phyloP scores from a whole-genome alignment of 2,888 invertebrate genomes.

The Ormyrus rosae region DNA sequence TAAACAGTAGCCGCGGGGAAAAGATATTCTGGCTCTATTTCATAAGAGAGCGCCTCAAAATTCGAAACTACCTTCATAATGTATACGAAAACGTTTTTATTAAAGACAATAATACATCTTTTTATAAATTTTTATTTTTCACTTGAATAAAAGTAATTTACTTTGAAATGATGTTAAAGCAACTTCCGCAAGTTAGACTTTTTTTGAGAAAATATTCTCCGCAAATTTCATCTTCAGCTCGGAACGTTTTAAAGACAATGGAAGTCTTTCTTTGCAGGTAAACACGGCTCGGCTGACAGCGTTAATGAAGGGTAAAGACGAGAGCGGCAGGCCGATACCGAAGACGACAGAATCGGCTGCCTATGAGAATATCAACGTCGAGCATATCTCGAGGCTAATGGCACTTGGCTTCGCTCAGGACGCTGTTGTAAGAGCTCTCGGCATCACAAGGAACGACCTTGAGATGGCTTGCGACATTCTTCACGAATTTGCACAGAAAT shows the following conservation, averaged over 20 bases:
- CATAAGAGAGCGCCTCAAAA: too few species aligned
- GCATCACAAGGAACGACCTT: slow-evolving; percentile 94
- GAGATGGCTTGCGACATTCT: slow-evolving; percentile 97
- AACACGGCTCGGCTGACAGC: slow-evolving; percentile 71
- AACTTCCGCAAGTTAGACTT: too few species aligned
- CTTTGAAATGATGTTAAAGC: too few species aligned
- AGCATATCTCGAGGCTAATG: slow-evolving; percentile 91
- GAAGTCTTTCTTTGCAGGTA: slow-evolving; percentile 53
- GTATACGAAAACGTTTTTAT: neutral
- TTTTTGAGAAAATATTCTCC: too few species aligned
- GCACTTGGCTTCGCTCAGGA: slow-evolving; percentile 94
- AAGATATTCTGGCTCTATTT: too few species aligned
- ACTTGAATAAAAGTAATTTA: too few species aligned
- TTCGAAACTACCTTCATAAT: too few species aligned
- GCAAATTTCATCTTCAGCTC: too few species aligned
- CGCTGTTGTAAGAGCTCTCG: slow-evolving; percentile 92
- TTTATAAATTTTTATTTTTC: too few species aligned
- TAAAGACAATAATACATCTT: neutral
- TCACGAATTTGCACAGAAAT: slow-evolving; percentile 89
- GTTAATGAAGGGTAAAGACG: slow-evolving; percentile 70
- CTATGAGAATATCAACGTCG: slow-evolving; percentile 94
- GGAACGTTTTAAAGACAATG: too few species aligned
- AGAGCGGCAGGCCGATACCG: slow-evolving; percentile 65
- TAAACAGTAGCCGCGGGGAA: too few species aligned
- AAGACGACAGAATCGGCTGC: slow-evolving; percentile 72